A percentile compares a stretch with the other conserved stretches of the same genome.
These are phyloP conservation scores for Drosophila suzukii DNA, from an alignment of 1,140 invertebrate species.

Conservation along the genomic window DNA sequence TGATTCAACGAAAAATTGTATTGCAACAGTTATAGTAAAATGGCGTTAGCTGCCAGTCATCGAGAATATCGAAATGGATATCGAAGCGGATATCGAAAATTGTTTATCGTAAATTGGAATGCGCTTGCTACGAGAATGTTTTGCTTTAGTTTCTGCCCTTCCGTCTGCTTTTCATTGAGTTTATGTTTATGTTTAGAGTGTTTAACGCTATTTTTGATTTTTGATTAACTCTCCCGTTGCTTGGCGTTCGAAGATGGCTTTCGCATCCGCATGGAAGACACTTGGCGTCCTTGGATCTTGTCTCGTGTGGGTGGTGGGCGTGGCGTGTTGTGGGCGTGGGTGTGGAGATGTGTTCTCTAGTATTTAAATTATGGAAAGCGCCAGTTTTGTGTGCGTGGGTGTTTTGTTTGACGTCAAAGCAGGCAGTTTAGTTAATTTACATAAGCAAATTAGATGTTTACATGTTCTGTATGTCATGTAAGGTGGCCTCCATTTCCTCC, in stretches of 20 bases:
- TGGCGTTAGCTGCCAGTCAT: conserved; percentile 47
- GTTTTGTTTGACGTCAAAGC: conserved; percentile 75
- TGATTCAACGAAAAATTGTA: conserved; percentile 49
- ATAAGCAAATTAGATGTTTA: conserved; percentile 87
- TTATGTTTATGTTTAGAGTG: conserved; percentile 45
- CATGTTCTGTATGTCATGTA: conserved; percentile 99
- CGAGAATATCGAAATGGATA: conserved; percentile 5
- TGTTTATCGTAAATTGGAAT: conserved; percentile 52
- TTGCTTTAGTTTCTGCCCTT: conserved; percentile 47
- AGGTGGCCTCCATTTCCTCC: conserved; percentile 99
- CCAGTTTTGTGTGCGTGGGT: conserved; percentile 67
- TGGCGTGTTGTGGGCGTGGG: conserved; percentile 38
- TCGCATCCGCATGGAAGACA: conserved; percentile 67
- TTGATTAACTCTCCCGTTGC: conserved; percentile 45
- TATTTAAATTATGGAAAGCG: conserved; percentile 75
- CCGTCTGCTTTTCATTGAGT: conserved; percentile 44
- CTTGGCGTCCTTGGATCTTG: conserved; percentile 56
- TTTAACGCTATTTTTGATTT: conserved; percentile 47
- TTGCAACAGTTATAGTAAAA: conserved; percentile 70
- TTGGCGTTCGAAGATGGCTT: conserved; percentile 52
- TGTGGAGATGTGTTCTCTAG: conserved; percentile 46
- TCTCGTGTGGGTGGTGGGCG: conserved; percentile 24
- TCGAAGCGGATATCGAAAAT: conserved; percentile 28
- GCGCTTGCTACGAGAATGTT: conserved; percentile 61
- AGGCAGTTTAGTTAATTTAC: conserved; percentile 83